phyloP scores from a whole-genome alignment of 1,140 invertebrate species.

The Chelonus insularis region DNA sequence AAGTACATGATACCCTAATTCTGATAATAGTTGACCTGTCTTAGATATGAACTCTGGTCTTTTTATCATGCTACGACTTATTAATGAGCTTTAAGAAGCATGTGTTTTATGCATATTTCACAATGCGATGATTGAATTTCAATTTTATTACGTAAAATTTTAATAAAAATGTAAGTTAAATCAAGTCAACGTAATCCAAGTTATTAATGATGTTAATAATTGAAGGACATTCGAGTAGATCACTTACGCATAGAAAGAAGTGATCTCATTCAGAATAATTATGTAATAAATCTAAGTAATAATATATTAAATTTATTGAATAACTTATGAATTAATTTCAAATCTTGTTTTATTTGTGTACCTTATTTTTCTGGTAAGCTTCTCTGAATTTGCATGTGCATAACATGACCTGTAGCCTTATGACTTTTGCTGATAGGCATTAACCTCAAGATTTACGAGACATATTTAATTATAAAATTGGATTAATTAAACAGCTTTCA shows the following conservation, averaged over 20 bases:
- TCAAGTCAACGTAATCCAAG: too few relatives aligned
- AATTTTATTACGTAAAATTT: too few relatives aligned
- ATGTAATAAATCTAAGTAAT: too few relatives aligned
- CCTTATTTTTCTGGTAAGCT: not conserved
- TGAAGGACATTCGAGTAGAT: too few relatives aligned
- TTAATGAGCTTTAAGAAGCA: too few relatives aligned
- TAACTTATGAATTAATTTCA: not conserved
- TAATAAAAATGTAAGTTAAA: too few relatives aligned
- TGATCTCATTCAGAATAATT: too few relatives aligned
- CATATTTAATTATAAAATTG: not conserved
- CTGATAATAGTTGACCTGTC: constrained; percentile 38
- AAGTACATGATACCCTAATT: constrained; percentile 42
- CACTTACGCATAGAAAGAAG: too few relatives aligned
- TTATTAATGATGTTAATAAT: too few relatives aligned
- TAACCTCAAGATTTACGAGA: constrained; percentile 34
- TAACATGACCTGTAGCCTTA: constrained; percentile 30
- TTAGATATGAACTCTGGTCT: constrained; percentile 42
- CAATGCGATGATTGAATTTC: too few relatives aligned
- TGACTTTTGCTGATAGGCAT: constrained; percentile 41
- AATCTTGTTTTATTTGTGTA: constrained; percentile 20
- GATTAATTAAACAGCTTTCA: too few relatives aligned
- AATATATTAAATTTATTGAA: not conserved
- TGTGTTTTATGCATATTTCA: too few relatives aligned
- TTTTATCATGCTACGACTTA: constrained; percentile 34
- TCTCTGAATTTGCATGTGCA: constrained; percentile 16